These are phyloP conservation scores for Trichopoda pennipes DNA, from an alignment of 2,888 invertebrate genomes.

Conservation along the genomic window DNA sequence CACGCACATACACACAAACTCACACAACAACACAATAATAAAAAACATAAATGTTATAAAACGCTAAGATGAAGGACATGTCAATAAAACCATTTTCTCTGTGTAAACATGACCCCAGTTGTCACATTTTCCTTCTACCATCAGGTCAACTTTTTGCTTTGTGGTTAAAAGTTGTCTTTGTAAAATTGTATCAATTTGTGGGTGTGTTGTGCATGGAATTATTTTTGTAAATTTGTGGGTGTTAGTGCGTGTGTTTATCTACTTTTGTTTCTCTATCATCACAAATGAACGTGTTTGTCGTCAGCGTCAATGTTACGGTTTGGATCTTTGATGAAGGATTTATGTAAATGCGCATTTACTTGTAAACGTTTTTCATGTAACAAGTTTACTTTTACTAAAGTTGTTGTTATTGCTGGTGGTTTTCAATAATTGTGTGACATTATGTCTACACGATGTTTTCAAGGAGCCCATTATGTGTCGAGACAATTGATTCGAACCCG, in stretches of 20 bases:
- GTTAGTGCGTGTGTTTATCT: neutral
- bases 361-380: conserved; percentile 14
- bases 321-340: conserved; percentile 28
- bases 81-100: conserved; percentile 32
- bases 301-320: conserved; percentile 39
- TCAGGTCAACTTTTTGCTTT: conserved; percentile 1
- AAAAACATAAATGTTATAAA: conserved; percentile 6
- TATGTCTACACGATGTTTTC: conserved; percentile 20
- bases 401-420: neutral
- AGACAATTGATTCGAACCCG: conserved; percentile 22
- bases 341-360: conserved; percentile 44
- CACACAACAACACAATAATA: too few species aligned
- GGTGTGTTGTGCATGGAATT: neutral
- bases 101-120: conserved; percentile 28
- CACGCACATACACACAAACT: neutral
- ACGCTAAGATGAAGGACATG: conserved; percentile 18
- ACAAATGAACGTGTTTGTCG: neutral
- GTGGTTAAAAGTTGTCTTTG: neutral
- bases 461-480: neutral
- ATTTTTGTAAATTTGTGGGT: neutral
- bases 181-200: conserved; percentile 12
- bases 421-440: neutral
- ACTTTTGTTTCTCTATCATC: neutral
- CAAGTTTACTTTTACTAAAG: neutral
- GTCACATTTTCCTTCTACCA: conserved; percentile 2